Percentiles rank a stretch among this genome's conserved stretches.
Conservation (phyloP, 2,113 vertebrate species). For the Arothron firmamentum region DNA sequence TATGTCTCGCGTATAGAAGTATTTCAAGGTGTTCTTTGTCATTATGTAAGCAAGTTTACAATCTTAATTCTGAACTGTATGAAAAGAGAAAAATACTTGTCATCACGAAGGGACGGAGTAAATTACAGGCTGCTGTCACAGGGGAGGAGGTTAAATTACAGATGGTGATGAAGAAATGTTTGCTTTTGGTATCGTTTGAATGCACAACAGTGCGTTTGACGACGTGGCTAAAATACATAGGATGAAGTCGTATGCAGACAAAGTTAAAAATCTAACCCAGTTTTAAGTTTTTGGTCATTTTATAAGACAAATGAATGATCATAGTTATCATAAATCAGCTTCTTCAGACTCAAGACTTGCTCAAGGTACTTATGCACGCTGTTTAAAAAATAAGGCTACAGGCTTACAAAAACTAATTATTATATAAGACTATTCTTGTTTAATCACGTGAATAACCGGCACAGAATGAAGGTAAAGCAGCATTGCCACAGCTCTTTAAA, state of each 20-base stretch:
- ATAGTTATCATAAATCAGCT: no score
- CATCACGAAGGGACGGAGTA: slow-evolving; percentile 16
- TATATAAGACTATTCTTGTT: no score
- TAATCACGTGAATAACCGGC: no score
- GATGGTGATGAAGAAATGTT: slow-evolving; percentile 43
- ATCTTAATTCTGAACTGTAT: slow-evolving; percentile 3
- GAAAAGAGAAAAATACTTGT: not conserved
- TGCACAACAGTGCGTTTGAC: slow-evolving; percentile 20
- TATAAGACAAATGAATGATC: no score
- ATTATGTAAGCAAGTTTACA: slow-evolving; percentile 46
- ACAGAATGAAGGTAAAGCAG: no score
- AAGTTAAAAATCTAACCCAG: no score
- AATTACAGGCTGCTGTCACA: slow-evolving; percentile 38
- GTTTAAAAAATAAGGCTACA: no score
- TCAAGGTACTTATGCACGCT: no score
- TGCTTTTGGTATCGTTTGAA: slow-evolving; percentile 23
- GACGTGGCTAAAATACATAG: slow-evolving; percentile 39
- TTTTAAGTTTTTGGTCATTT: no score
- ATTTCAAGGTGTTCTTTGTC: slow-evolving; percentile 15
- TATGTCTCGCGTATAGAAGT: slow-evolving; percentile 1
- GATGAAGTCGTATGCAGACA: not conserved
- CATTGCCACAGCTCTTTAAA: no score
- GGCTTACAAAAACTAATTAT: no score
- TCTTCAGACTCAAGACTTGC: no score
- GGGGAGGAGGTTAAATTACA: slow-evolving; percentile 38